Evolutionary conservation across 1,140 invertebrate genomes (phyloP), one percentile per base, ranked within the genome.

Genomic region (Tetramorium simillimum): DNA sequence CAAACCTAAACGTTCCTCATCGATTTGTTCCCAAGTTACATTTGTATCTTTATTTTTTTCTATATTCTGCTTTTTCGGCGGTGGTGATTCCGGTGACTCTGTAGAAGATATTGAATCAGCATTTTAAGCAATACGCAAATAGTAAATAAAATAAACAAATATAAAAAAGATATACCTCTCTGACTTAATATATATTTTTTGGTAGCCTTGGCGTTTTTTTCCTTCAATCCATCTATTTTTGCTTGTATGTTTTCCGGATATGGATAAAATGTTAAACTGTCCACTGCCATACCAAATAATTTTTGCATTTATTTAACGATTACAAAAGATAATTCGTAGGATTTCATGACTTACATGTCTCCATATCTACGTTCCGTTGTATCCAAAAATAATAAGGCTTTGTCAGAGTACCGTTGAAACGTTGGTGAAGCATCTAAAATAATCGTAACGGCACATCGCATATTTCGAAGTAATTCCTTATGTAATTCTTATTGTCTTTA

Each of bases 381-480:
- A 85, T 85, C 93, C 94, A 95, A n/a, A 63, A 65, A 33, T 82
- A 60, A 86, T 93, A 93, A 12, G 93, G 93, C 65, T 92, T 92
- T 14, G 91, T 92, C 37, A 93, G 84, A 33, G 86, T 62, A n/a
- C 87, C 80, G 37, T 78, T 58, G 37, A 93, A 87, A 40, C 69
- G 51, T 46, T 80, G 69, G 33, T 80, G 89, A 9, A 94, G 72
- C 10, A 93, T 87, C 92, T 93, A 67, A 86, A 84, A 78, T 75
- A 85, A 85, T 85, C n/a, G 58, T 73, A 62, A 80, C 58, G 76
- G 49, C 82, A 78, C 73, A 67, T 78, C 72, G 80, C 69, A 84
- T 84, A 62, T 84, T 84, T 84, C 16, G 51, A 60, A 62, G 53
- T 28, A 75, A 75, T 60, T 82, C 51, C 40, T 73, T 82, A 82